Conservation (phyloP, 2,888 invertebrate genomes). For the Clostera curtula region DNA sequence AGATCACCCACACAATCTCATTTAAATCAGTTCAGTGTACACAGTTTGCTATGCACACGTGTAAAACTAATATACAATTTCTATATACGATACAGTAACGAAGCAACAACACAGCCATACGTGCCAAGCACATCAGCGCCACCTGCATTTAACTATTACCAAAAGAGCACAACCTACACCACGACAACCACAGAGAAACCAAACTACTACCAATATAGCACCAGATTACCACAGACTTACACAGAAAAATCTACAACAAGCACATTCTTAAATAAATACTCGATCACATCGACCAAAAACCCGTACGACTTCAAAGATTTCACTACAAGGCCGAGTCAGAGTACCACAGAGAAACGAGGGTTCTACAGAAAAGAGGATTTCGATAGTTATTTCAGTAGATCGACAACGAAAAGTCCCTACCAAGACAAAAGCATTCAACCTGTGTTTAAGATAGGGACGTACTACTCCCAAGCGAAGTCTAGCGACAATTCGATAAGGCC, state of each 20-base stretch:
- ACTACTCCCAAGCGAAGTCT: constrained; percentile 59
- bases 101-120: constrained; percentile 64
- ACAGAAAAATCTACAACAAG: constrained; percentile 40
- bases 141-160: constrained; percentile 32
- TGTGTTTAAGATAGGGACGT: constrained; percentile 64
- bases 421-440: constrained; percentile 53
- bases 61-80: constrained; percentile 40
- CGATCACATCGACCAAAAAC: constrained; percentile 69
- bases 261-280: constrained; percentile 52
- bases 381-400: constrained; percentile 47
- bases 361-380: constrained; percentile 57
- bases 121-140: constrained; percentile 50
- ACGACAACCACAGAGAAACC: constrained; percentile 31
- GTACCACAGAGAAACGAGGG: constrained; percentile 39
- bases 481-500: constrained; percentile 66
- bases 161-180: constrained; percentile 30
- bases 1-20: constrained; percentile 40
- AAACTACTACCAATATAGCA: constrained; percentile 36
- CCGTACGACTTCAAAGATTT: constrained; percentile 73
- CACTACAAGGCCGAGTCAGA: constrained; percentile 45
- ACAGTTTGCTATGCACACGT: constrained; percentile 30
- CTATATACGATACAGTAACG: constrained; percentile 55
- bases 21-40: constrained; percentile 40
- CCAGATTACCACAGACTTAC: constrained; percentile 31
- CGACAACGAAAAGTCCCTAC: constrained; percentile 72